Evolutionary conservation across 2,888 invertebrate genomes (phyloP).

Genomic region (Epinotia bilunana): DNA sequence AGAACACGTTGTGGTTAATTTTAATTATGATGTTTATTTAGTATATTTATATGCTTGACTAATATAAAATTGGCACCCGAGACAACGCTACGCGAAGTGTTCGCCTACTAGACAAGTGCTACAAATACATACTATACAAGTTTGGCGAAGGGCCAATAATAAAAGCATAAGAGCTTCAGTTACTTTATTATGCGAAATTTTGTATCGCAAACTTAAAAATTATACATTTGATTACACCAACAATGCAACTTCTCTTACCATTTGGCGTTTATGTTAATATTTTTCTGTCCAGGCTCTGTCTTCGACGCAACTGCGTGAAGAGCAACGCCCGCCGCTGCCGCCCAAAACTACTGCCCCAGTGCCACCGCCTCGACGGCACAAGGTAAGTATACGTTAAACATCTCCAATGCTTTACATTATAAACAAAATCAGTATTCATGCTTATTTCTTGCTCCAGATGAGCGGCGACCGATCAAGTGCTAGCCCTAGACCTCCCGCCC

Average conservation of each 20-base stretch:
- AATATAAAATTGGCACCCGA: slow-evolving; percentile 44
- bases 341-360: slow-evolving; percentile 78
- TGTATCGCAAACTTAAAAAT: no score
- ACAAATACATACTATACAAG: slow-evolving; percentile 27
- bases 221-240: background rate
- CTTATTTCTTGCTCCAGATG: slow-evolving; percentile 53
- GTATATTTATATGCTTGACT: slow-evolving; percentile 43
- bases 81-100: slow-evolving; percentile 32
- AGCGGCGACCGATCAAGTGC: slow-evolving; percentile 70
- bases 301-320: slow-evolving; percentile 69
- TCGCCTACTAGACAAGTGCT: slow-evolving; percentile 30
- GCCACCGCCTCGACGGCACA: slow-evolving; percentile 80
- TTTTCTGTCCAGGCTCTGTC: slow-evolving; percentile 65
- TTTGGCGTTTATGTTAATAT: background rate
- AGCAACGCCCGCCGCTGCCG: slow-evolving; percentile 77
- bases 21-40: slow-evolving; percentile 34
- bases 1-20: slow-evolving; percentile 34
- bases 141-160: slow-evolving; percentile 37
- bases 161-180: slow-evolving; percentile 16
- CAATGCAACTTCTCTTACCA: background rate
- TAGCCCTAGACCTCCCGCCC: slow-evolving; percentile 66
- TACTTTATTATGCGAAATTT: slow-evolving; percentile 11
- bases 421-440: background rate
- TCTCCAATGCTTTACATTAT: background rate
- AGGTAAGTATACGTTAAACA: slow-evolving; percentile 58